Evolutionary conservation across 2,797 vertebrate genomes (phyloP).

Genomic region (Anguilla obscura): DNA sequence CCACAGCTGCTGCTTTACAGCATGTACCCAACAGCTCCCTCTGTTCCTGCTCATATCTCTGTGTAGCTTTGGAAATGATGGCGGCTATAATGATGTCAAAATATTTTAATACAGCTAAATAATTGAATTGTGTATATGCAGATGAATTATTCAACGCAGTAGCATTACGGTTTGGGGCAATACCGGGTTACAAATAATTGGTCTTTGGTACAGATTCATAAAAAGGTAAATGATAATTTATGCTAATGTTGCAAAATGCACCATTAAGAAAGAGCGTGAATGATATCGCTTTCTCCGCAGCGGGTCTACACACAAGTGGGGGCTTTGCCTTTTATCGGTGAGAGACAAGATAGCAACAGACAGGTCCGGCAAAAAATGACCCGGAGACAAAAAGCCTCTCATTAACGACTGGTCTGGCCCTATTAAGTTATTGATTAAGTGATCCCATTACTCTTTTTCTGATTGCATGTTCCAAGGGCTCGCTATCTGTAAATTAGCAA

Average conservation of each 20-base stretch:
- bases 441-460: background rate
- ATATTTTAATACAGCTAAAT: background rate
- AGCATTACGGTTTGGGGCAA: background rate
- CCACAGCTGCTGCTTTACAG: background rate
- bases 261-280: too few species aligned
- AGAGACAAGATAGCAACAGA: background rate
- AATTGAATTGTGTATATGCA: background rate
- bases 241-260: too few species aligned
- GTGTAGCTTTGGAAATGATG: background rate
- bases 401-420: slow-evolving; percentile 8
- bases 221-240: background rate
- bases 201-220: background rate
- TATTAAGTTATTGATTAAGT: slow-evolving; percentile 9
- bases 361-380: background rate
- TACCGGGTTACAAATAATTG: background rate
- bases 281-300: too few species aligned
- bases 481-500: slow-evolving; percentile 5
- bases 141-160: background rate
- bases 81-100: background rate
- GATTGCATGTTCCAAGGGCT: background rate
- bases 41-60: background rate
- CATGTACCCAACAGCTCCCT: background rate
- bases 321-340: background rate
- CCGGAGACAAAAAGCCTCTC: background rate
- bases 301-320: background rate